Base-by-base conservation (phyloP, 2,888 invertebrate species). In the Drosophila colorata region DNA sequence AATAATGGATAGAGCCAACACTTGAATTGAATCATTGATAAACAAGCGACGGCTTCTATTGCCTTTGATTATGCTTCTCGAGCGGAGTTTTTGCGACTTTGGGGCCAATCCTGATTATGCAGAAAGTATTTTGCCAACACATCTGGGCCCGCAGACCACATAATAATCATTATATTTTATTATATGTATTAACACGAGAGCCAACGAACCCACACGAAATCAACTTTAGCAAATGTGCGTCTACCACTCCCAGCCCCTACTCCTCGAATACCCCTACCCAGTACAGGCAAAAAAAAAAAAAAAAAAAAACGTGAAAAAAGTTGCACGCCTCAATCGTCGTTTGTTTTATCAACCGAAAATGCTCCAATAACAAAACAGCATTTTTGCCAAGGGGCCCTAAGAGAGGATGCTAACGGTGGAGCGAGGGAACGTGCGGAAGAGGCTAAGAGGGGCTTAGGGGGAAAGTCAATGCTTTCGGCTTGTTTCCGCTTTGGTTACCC, bases 11-110 rank as follows among this genome's bases (percentile, higher is more conserved):
- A 5, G n/a, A 38, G 18, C 43, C 49, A 52, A 60, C 61, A 74
- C 79, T 79, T 78, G 77, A 74, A 82, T 82, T 85, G 85, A 85
- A 83, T 82, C 83, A 80, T 82, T 80, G 83, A 83, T 78, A 78
- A 79, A 70, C 61, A 58, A 53, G 60, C 64, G 56, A 41, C 60
- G 69, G 55, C 35, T 58, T 73, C 61, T 63, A 69, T 72, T 72
- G 69, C 51, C 56, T 60, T 69, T 69, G 76, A 76, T 73, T 75
- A 46, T 51, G 68, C 57, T 25, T 16, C 72, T 41, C 63, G 31
- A 8, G 18, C 35, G 35, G 67, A 59, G 11, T 38, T 31, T 38
- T 31, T 7, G 46, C 20, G 16, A 25, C 14, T 47, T 51, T 14
- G 37, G 46, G 46, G 41, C 14, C 48, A n/a, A 53, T 60, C 35